Evolutionary conservation across 2,888 invertebrate genomes (phyloP).

Genomic region (Automeris io): DNA sequence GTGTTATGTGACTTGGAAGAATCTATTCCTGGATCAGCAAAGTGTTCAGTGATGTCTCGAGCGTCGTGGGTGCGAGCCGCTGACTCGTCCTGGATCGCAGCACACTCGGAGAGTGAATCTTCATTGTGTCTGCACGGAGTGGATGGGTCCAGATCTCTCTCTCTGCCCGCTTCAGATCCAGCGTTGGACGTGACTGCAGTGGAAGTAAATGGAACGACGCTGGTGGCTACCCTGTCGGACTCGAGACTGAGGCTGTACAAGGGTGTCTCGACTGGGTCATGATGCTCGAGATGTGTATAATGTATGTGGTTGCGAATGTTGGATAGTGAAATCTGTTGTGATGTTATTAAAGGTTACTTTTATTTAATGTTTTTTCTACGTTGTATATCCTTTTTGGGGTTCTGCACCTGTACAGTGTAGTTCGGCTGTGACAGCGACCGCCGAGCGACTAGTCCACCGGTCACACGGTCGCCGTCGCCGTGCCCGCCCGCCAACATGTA

Average conservation of each 20-base stretch:
- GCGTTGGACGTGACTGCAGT: conserved; percentile 82
- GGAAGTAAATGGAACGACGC: conserved; percentile 65
- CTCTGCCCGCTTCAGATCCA: conserved; percentile 79
- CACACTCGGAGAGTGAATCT: conserved; percentile 85
- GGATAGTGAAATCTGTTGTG: too few relatives aligned
- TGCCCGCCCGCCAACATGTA: too few relatives aligned
- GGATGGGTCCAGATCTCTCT: conserved; percentile 59
- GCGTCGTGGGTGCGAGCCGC: conserved; percentile 78
- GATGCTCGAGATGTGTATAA: too few relatives aligned
- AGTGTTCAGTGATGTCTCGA: conserved; percentile 81
- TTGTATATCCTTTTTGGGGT: too few relatives aligned
- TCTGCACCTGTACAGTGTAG: too few relatives aligned
- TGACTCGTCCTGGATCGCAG: conserved; percentile 80
- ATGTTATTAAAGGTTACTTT: too few relatives aligned
- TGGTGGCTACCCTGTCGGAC: conserved; percentile 81
- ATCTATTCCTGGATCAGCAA: conserved; percentile 81
- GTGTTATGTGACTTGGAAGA: conserved; percentile 76
- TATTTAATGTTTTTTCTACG: too few relatives aligned
- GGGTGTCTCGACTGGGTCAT: conserved; percentile 41
- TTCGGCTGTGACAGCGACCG: too few relatives aligned
- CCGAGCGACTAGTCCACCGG: too few relatives aligned
- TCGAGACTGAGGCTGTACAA: conserved; percentile 81
- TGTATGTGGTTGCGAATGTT: too few relatives aligned
- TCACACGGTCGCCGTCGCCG: too few relatives aligned
- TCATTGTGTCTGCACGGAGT: conserved; percentile 80